A percentile compares a stretch with the other conserved stretches of the same genome.
These are phyloP conservation scores for Argya squamiceps DNA, from an alignment of 2,797 vertebrate genomes.

Conservation along the genomic window DNA sequence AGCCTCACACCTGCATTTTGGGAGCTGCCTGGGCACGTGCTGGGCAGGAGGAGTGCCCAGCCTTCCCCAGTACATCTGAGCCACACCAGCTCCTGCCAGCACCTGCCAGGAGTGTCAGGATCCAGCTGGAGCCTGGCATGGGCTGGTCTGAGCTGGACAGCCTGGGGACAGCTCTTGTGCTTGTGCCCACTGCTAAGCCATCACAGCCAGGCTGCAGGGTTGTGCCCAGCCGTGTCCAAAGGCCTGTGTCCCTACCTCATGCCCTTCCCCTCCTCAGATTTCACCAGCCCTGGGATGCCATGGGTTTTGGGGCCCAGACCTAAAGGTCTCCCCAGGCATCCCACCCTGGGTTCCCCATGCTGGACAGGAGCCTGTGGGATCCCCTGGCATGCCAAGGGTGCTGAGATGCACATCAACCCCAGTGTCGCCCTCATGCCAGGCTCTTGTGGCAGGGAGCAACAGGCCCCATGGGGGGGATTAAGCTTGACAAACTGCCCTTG, in stretches of 20 bases:
- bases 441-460: not conserved
- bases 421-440: not conserved
- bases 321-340: not conserved
- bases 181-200: not conserved
- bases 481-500: conserved; percentile 56
- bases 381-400: not conserved
- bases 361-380: not conserved
- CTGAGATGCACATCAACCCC: rapidly evolving
- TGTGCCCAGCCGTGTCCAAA: not conserved
- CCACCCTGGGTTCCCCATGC: not conserved
- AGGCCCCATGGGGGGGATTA: conserved; percentile 16
- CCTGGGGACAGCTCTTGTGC: not conserved
- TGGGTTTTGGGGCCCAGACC: not conserved
- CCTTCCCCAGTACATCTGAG: not conserved
- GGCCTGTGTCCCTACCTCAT: not conserved
- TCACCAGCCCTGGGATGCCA: not conserved
- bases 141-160: not conserved
- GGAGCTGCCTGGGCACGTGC: not conserved
- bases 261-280: not conserved
- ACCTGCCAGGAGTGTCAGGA: not conserved
- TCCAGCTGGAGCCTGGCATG: not conserved
- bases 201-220: not conserved
- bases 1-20: not conserved
- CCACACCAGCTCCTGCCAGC: not conserved
- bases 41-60: not conserved